A percentile compares a stretch with the other conserved stretches of the same genome.
phyloP scores from a whole-genome alignment of 1,140 invertebrate genomes.

The Cherax destructor region DNA sequence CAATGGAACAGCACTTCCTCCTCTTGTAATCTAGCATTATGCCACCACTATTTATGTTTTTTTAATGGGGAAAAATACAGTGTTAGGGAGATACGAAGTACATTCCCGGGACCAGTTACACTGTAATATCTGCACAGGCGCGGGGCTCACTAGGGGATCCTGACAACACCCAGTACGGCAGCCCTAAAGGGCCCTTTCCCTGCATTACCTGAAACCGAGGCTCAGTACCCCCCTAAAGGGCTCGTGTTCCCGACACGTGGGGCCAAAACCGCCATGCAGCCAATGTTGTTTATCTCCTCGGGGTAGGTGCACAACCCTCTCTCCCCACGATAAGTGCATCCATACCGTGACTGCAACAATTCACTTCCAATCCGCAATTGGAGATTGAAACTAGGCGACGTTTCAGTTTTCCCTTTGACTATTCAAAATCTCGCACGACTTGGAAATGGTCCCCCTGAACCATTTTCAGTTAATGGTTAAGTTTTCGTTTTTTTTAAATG shows the following conservation, averaged over 20 bases:
- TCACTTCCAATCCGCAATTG: too few species aligned
- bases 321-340: too few species aligned
- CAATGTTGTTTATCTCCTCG: constrained; percentile 77
- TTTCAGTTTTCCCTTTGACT: too few species aligned
- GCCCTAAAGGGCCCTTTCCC: constrained; percentile 48
- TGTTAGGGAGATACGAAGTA: not conserved
- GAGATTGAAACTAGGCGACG: too few species aligned
- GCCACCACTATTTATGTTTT: constrained; percentile 72
- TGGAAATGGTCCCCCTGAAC: too few species aligned
- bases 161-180: constrained; percentile 17
- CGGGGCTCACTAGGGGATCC: constrained; percentile 45
- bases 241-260: constrained; percentile 79
- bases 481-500: too few species aligned
- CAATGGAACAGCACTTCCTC: too few species aligned
- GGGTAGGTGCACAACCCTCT: not conserved
- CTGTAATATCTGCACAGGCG: constrained; percentile 20
- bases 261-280: constrained; percentile 80
- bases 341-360: too few species aligned
- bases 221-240: constrained; percentile 79
- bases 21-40: too few species aligned
- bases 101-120: not conserved
- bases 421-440: too few species aligned
- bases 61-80: not conserved
- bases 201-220: constrained; percentile 72
- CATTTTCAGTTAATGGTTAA: too few species aligned